Evolutionary conservation across 2,888 invertebrate genomes (phyloP), one percentile per base, ranked within the genome.

Genomic region (Campopleginae sp.): DNA sequence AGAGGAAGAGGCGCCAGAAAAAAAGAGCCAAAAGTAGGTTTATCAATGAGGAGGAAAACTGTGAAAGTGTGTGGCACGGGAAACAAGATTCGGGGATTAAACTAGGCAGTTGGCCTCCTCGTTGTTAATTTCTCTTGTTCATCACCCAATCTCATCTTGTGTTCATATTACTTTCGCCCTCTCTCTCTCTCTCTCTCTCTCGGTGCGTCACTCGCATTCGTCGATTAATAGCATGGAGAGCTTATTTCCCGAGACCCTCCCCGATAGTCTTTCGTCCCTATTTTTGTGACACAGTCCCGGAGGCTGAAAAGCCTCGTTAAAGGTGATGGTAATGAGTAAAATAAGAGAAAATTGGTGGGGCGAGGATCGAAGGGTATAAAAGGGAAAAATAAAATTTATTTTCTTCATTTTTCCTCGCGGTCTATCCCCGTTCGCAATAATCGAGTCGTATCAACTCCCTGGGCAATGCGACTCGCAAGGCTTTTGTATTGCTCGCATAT

Each of bases 181-280:
- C 33, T 58, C 71, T 48, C 44, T 71, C 44, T 74, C 38, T 46
- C 33, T 31, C 44, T 51, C 27, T 38, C n/a, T 19, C 68, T 63
- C 38, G 8, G n/a, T n/a, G 38, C 61, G 14, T 38, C 46, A 61
- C 38, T 51, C 42, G 31, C 75, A 85, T 83, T 80, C 68, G 78
- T n/a, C 86, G 65, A 76, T 76, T 76, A 77, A 70, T 72, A 72
- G 61, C 63, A 75, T 31, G 12, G 66, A 51, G 44, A 65, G 66
- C 81, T 82, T 71, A 79, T 84, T 74, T 84, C 71, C 58, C 74
- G 58, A n/a, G n/a, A 58, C 63, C 74, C 81, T 75, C 61, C 61
- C 61, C 61, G 63, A 76, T 65, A n/a, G n/a, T n/a, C n/a, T n/a
- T n/a, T n/a, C n/a, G n/a, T n/a, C n/a, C n/a, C n/a, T n/a, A n/a